phyloP scores from a whole-genome alignment of 2,888 invertebrate genomes.

The Nesidiocoris tenuis region DNA sequence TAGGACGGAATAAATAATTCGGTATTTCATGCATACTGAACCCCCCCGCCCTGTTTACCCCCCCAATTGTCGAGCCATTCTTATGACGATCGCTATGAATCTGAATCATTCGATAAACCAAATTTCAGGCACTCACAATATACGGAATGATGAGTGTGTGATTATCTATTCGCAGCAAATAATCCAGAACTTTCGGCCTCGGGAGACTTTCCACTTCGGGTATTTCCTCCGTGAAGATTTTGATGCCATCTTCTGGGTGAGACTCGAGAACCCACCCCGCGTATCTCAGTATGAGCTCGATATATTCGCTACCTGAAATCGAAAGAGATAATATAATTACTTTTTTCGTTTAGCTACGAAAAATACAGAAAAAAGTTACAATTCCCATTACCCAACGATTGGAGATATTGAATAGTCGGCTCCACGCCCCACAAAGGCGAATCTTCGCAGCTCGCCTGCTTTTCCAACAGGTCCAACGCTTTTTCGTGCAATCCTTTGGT shows the following conservation, averaged over 20 bases:
- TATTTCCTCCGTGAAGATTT: conserved; percentile 82
- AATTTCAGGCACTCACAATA: conserved; percentile 63
- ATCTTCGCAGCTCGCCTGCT: conserved; percentile 71
- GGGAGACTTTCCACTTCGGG: conserved; percentile 87
- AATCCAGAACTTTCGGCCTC: conserved; percentile 83
- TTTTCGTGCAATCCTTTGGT: conserved; percentile 89
- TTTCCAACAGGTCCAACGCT: conserved; percentile 82
- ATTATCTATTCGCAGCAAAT: conserved; percentile 78
- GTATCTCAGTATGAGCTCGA: conserved; percentile 89
- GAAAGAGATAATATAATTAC: too few species aligned
- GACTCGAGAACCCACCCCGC: conserved; percentile 87
- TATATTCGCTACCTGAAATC: conserved; percentile 67
- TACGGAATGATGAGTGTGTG: conserved; percentile 79
- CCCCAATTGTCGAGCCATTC: too few species aligned
- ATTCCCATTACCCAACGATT: conserved; percentile 83
- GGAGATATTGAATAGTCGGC: conserved; percentile 85
- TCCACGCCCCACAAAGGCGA: conserved; percentile 78
- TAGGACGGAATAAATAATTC: too few species aligned
- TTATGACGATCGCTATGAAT: too few species aligned
- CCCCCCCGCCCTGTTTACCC: too few species aligned
- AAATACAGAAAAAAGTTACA: too few species aligned
- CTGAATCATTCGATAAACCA: too few species aligned
- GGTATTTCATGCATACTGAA: too few species aligned
- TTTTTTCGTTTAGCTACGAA: too few species aligned
- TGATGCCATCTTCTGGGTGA: conserved; percentile 85